Percentiles rank a stretch among this genome's conserved stretches.
Evolutionary conservation across 2,888 invertebrate species (phyloP).

Genomic region (Hipparchia sbordonii): DNA sequence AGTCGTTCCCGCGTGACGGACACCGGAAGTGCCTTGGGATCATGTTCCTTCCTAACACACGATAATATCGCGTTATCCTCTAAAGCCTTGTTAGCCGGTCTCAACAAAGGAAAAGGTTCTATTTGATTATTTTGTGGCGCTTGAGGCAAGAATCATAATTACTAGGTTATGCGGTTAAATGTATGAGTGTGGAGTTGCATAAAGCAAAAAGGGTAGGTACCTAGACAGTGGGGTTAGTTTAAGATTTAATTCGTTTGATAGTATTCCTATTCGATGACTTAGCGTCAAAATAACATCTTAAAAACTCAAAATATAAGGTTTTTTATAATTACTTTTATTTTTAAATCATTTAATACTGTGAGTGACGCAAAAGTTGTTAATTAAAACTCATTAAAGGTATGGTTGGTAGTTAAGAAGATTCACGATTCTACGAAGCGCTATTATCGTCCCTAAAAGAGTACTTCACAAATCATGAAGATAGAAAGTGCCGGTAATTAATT

Average conservation of each 20-base stretch:
- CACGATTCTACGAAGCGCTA: conserved; percentile 71
- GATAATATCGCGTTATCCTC: conserved; percentile 33
- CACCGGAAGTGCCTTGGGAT: conserved; percentile 79
- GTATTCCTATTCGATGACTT: no score
- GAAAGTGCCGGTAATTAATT: conserved; percentile 50
- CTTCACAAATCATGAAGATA: conserved; percentile 65
- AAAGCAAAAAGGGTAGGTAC: no score
- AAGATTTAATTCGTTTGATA: no score
- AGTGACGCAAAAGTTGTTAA: conserved; percentile 74
- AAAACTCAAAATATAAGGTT: no score
- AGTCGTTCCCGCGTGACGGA: conserved; percentile 80
- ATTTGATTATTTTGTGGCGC: conserved; percentile 4
- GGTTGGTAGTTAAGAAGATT: conserved; percentile 78
- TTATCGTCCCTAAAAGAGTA: conserved; percentile 63
- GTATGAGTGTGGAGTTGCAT: no score
- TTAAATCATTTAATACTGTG: background rate
- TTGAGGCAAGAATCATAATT: background rate
- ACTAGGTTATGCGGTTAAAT: no score
- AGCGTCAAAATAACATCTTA: no score
- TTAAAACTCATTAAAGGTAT: conserved; percentile 76
- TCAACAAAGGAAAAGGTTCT: conserved; percentile 29
- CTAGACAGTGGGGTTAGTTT: no score
- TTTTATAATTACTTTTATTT: background rate
- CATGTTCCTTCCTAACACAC: conserved; percentile 68
- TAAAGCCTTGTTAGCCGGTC: conserved; percentile 7